A percentile compares a stretch with the other conserved stretches of the same genome.
These are phyloP conservation scores for Solea senegalensis DNA, from an alignment of 2,113 vertebrate genomes.

Conservation along the genomic window DNA sequence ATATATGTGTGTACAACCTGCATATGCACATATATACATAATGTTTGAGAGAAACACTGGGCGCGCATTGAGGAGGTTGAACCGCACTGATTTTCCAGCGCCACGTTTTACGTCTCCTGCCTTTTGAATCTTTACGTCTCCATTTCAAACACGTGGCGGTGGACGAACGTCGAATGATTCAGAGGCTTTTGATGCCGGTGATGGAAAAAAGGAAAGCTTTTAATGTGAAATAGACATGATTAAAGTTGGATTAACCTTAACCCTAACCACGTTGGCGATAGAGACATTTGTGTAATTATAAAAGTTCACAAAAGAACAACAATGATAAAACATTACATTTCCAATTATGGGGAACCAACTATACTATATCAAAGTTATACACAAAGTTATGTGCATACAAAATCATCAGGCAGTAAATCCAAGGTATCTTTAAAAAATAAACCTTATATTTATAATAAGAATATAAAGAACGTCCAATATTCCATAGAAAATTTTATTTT, in stretches of 20 bases:
- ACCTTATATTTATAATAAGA: too few species aligned
- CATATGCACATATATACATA: conserved; percentile 83
- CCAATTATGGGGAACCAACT: too few species aligned
- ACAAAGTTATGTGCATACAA: too few species aligned
- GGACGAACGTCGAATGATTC: conserved; percentile 65
- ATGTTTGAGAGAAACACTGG: conserved; percentile 78
- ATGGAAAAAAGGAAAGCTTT: conserved; percentile 49
- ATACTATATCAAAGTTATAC: too few species aligned
- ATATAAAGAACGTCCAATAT: too few species aligned
- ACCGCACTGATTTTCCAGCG: conserved; percentile 88
- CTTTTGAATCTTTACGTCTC: conserved; percentile 56
- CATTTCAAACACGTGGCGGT: conserved; percentile 56
- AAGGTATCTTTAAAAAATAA: too few species aligned
- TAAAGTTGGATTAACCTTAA: neutral
- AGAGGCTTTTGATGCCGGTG: conserved; percentile 55
- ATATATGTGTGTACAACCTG: conserved; percentile 81
- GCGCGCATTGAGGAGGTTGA: conserved; percentile 89
- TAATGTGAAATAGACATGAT: neutral
- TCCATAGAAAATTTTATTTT: too few species aligned
- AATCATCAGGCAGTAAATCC: too few species aligned
- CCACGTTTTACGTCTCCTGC: conserved; percentile 42
- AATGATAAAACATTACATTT: too few species aligned
- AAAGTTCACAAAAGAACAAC: too few species aligned
- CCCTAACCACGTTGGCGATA: too few species aligned
- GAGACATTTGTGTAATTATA: too few species aligned